Base-by-base conservation (phyloP, 1,140 invertebrate species). In the Bombus balteatus region DNA sequence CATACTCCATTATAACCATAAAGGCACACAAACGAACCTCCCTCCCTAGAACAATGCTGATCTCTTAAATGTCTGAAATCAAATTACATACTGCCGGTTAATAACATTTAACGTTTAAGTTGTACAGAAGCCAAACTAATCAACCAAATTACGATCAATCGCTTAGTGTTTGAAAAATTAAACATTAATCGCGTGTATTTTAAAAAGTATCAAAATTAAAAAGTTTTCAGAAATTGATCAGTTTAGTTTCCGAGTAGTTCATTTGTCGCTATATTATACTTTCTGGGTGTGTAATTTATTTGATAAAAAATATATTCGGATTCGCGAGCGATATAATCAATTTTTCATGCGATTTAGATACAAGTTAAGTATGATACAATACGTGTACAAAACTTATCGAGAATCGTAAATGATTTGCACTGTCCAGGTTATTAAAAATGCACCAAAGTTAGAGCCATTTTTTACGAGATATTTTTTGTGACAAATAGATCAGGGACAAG, bases 1-100 rank as follows among this genome's bases (percentile, higher is more conserved):
- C 98, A 99, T 18, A 99, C 97, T 32, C 96, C 97, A 95, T 99
- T 98, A 91, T 97, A 97, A 41, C 98, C 98, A 96, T 99, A 99
- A 90, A 97, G 97, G 93, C 98, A 99, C 18, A 98, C 96, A 94
- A 97, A 98, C 12, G 98, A 98, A 62, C 98, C 98, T 87, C 98
- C 98, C 95, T 99, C 98, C 90, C 97, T 97, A 12, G 97, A 97
- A 93, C 98, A 98, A 92, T 99, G 98, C 83, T 97, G 96, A 77
- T 97, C 96, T 87, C 97, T 95, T 83, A 99, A 95, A 95, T 99
- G 98, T 80, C 97, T 98, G 92, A 80, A 94, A 94, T 78, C 73
- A 83, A 81, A 76, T 78, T 74, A 37, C 1, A 39, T 53, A 59
- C 3, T 4, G 34, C n/a, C 3, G n/a, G 13, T 34, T 43, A 15